Evolutionary conservation across 2,113 vertebrate genomes (phyloP), one percentile per base, ranked within the genome.

Genomic region (Rafetus swinhoei): DNA sequence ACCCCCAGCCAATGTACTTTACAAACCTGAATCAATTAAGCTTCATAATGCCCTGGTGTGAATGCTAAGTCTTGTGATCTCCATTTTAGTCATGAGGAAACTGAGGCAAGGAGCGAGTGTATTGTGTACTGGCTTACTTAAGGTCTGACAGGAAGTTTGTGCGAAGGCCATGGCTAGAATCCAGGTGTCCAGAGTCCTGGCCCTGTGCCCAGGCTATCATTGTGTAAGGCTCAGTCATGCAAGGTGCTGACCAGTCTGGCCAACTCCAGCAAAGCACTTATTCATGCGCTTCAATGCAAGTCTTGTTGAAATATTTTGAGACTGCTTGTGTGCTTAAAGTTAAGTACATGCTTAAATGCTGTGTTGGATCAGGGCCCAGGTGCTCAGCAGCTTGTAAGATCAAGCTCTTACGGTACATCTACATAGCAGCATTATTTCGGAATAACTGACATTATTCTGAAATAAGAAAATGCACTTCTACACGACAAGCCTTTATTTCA

Each of bases 81-180:
- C 39, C 27, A 2, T 87, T 94, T 88, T 88, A 9, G 22, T 52
- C 16, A 82, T 62, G 45, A 79, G 29, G 7, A 95, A 84, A 88
- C 2, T 21, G n/a, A 92, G 24, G 62, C 77, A 92, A 79, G 1
- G 0, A 7, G 84, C 65, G 82, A n/a, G n/a, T n/a, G n/a, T n/a
- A n/a, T n/a, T 16, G 7, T 27, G 54, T 39, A 86, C 0, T 2
- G 1, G 13, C 25, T 69, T 80, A 57, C 65, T 27, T 32, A 32
- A 35, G 32, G 6, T n/a, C 65, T 35, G n/a, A 72, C 9, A 10
- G 2, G 18, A 72, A 72, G n/a, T n/a, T 72, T 72, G n/a, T 29
- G 65, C 65, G 32, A n/a, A 72, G 45, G 65, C 65, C n/a, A 72
- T n/a, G 65, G 32, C 9, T 72, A 72, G 65, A 35, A 72, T n/a